Percentiles rank a stretch among this genome's conserved stretches.
Conservation (phyloP, 1,140 invertebrate species). For the Atopsyche davidsoni region DNA sequence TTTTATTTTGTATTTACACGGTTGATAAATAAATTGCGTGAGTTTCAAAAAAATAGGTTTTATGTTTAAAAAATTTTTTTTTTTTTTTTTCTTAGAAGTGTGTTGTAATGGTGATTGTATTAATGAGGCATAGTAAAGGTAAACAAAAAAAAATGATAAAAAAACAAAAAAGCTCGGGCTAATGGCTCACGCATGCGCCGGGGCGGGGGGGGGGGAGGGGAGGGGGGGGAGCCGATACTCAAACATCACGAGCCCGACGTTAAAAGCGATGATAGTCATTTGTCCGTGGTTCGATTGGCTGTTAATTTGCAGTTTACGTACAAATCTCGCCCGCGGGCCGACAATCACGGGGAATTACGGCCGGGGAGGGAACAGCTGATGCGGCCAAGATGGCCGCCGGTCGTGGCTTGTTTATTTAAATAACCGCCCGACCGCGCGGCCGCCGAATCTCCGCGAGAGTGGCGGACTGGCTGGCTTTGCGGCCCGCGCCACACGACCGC, state of each 20-base stretch:
- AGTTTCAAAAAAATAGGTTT: no score
- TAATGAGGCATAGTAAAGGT: no score
- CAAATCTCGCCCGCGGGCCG: constrained; percentile 44
- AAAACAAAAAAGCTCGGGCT: constrained; percentile 4
- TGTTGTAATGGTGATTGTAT: no score
- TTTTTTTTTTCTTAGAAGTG: no score
- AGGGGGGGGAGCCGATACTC: constrained; percentile 21
- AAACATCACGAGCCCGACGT: constrained; percentile 31
- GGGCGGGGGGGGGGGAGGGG: constrained; percentile 1
- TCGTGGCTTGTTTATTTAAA: constrained; percentile 47
- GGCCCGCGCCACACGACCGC: no score
- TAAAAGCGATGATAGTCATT: constrained; percentile 45
- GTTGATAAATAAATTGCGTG: no score
- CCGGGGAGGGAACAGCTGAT: constrained; percentile 46
- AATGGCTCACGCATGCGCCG: not conserved
- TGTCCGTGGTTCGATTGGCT: constrained; percentile 46
- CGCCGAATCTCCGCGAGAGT: no score
- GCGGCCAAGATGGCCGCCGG: constrained; percentile 32
- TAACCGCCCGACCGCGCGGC: constrained; percentile 37
- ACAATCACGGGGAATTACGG: constrained; percentile 46
- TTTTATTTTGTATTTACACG: no score
- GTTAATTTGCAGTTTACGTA: constrained; percentile 49
- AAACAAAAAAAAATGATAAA: no score
- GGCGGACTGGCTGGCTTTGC: no score
- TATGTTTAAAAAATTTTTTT: no score